These are phyloP conservation scores for Cottus gobio DNA, from an alignment of 2,113 vertebrate species.

Conservation along the genomic window DNA sequence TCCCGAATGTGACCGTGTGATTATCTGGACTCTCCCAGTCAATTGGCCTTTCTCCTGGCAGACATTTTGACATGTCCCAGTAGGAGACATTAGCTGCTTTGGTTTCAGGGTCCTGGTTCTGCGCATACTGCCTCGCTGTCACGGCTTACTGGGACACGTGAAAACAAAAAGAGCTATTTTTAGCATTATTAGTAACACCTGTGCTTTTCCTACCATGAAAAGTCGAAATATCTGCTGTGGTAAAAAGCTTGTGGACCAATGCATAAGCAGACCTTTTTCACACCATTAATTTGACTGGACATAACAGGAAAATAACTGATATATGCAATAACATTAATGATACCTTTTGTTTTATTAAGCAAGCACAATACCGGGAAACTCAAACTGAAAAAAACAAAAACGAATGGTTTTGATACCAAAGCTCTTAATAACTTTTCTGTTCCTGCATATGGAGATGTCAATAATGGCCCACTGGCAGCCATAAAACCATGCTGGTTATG, in stretches of 20 bases:
- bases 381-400: too few species aligned
- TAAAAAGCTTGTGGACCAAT: not conserved
- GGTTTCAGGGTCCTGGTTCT: not conserved
- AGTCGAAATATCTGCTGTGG: not conserved
- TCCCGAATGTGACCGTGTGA: not conserved
- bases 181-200: not conserved
- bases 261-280: not conserved
- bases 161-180: not conserved
- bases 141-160: not conserved
- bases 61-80: not conserved
- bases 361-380: not conserved
- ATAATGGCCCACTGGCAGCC: not conserved
- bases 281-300: not conserved
- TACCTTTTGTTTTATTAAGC: not conserved
- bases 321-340: too few species aligned
- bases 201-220: slow-evolving; percentile 2
- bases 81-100: not conserved
- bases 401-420: too few species aligned
- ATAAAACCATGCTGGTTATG: not conserved
- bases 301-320: not conserved
- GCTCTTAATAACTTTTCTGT: too few species aligned
- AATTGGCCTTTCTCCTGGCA: not conserved
- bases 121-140: not conserved
- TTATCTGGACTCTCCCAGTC: not conserved
- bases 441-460: not conserved